Evolutionary conservation across 2,888 invertebrate genomes (phyloP), one percentile per base, ranked within the genome.

Genomic region (Cepaea hortensis): DNA sequence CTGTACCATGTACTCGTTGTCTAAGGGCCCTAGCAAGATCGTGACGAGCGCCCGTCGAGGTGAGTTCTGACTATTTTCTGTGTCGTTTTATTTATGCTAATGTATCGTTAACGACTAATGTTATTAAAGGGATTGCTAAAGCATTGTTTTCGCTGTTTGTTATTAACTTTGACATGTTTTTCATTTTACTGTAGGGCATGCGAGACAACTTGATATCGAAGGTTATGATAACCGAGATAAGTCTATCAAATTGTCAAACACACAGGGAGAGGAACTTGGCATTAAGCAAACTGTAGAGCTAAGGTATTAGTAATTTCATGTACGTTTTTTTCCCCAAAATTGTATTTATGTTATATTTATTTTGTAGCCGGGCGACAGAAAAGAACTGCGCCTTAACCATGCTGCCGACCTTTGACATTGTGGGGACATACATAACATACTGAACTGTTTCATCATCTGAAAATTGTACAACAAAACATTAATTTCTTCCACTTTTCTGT

Each of bases 1-100:
- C 88, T 90, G 91, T 89, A 91, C 90, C 90, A 92, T 93, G 93
- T 93, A 93, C 90, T 91, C 92, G 90, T 90, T 92, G 90, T 86
- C 90, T 85, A 91, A 90, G 90, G 90, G 91, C 90, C 92, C 92
- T 73, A 92, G 90, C 86, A 92, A 91, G 91, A 90, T 93, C 88
- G 90, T 89, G 76, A 88, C 91, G 85, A 91, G 91, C 90, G 90
- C 91, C 81, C 90, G 93, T 79, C 91, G 92, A 89, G 92, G 93
- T 93, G 88, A 82, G 70, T 87, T 23, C 5, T 62, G 20, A 20
- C 68, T 18, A 5, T 23, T 79, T 62, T 15, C 18, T 62, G 35
- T 35, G 3, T 46, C 35, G 62, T 4, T 23, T 35, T 3, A 35
- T 15, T 62, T 6, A 79, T 79, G 55, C 13, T 20, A 55, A 9